phyloP scores from a whole-genome alignment of 2,797 vertebrate genomes.

The Notolepis coatsorum region DNA sequence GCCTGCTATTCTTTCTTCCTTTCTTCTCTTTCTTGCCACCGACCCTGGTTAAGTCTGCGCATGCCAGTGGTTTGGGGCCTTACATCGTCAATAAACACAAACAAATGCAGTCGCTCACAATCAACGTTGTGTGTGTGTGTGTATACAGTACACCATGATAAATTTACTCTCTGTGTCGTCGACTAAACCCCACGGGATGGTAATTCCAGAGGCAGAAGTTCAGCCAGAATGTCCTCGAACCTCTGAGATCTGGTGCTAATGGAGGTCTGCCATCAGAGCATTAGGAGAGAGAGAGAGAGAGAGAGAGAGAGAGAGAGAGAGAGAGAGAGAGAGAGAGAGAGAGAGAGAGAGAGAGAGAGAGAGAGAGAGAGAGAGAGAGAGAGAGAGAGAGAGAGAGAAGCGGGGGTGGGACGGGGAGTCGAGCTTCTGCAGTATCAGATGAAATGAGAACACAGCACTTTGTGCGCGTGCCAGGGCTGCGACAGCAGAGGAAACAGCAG shows the following conservation, averaged over 20 bases:
- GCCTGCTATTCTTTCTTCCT: too few relatives aligned
- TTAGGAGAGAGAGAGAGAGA: not conserved
- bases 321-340: not conserved
- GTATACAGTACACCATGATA: not conserved
- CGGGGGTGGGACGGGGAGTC: not conserved
- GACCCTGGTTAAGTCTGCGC: too few relatives aligned
- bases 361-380: not conserved
- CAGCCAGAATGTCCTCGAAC: conserved; percentile 16
- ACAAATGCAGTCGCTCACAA: not conserved
- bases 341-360: too few relatives aligned
- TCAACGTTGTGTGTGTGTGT: not conserved
- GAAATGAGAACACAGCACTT: conserved; percentile 44
- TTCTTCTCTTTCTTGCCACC: too few relatives aligned
- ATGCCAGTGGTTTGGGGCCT: too few relatives aligned
- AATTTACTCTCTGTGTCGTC: not conserved
- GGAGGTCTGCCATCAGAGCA: conserved; percentile 28
- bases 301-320: not conserved
- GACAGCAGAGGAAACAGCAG: conserved; percentile 47
- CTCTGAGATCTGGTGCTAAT: conserved; percentile 13
- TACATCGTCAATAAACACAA: not conserved
- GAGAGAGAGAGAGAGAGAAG: not conserved
- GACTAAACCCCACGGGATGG: not conserved
- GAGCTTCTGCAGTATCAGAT: conserved; percentile 43
- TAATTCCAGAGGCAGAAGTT: not conserved
- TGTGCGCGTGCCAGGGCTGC: conserved; percentile 40